Evolutionary conservation across 2,113 vertebrate species (phyloP).

Genomic region (Gulo gulo): DNA sequence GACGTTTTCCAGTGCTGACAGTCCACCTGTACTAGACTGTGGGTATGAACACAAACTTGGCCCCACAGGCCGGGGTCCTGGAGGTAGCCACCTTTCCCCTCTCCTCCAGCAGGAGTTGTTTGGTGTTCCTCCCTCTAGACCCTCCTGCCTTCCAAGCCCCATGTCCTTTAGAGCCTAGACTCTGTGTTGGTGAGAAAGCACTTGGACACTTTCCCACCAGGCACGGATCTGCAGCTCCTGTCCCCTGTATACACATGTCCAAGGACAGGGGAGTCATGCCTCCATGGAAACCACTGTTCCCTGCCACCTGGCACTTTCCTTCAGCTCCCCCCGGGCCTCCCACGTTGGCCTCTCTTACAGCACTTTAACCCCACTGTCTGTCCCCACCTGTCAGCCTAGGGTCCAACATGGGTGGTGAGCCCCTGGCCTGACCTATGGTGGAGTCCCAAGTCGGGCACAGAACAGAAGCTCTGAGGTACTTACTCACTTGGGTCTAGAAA

Average conservation of each 20-base stretch:
- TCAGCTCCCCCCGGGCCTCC: neutral
- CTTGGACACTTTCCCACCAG: neutral
- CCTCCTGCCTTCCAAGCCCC: neutral
- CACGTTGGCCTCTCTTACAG: neutral
- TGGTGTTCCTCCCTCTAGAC: neutral
- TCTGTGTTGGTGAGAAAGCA: neutral
- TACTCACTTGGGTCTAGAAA: neutral
- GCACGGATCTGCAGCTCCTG: neutral
- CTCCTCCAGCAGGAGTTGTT: neutral
- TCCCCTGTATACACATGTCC: neutral
- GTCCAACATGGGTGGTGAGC: neutral
- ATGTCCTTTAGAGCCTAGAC: neutral
- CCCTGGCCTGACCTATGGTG: neutral
- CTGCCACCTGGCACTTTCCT: neutral
- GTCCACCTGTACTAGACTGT: neutral
- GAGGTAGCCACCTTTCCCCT: neutral
- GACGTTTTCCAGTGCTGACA: too few relatives aligned
- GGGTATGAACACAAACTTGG: rapidly evolving
- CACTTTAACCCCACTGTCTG: neutral
- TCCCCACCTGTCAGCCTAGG: neutral
- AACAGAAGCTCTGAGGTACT: neutral
- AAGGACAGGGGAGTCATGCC: neutral
- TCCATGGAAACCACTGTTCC: neutral
- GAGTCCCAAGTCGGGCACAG: neutral
- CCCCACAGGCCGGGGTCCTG: neutral